Base-by-base conservation (phyloP, 1,140 invertebrate species). In the Microvelia longipes region DNA sequence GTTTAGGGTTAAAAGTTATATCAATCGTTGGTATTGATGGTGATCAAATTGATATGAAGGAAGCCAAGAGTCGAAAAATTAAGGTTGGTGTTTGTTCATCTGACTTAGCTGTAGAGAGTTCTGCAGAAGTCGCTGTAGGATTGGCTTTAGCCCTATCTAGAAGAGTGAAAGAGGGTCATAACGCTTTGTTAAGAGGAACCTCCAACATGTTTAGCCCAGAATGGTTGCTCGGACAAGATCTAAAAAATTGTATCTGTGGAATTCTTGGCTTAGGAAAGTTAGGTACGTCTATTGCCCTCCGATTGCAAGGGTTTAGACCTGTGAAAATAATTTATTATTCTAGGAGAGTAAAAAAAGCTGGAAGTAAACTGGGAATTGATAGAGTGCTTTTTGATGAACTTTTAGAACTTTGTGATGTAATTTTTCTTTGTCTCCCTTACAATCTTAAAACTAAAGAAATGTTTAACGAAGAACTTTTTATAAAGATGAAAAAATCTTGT, bases 101-200 rank as follows among this genome's bases (percentile, higher is more conserved):
- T 5, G 35, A 50, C 5, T 19, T 50, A 11, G 5, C 35, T 50
- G 35, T 76, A 15, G 64, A 65, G 11, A 29, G 66, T 2, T 11
- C 35, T 11, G 35, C 35, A 50, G 35, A 50, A 50, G 35, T 50
- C 5, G 35, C 35, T 50, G 35, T 50, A 5, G 35, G 35, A 11
- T 11, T 50, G 35, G 35, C 35, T 50, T 5, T 50, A 11, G 5
- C 19, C 35, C 35, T 50, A 5, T 50, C 5, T 50, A 50, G 35
- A 50, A 50, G 35, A 50, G 5, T 50, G 5, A 50, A 50, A 50
- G 35, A 50, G 19, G 35, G 35, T 11, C 5, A 50, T 19, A 50
- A 50, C 35, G 19, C 5, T 50, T 19, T 50, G 5, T 11, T 50
- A 19, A 5, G 35, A 11, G 35, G 35, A 5, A 50, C 35, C 35